Conservation (phyloP, 2,797 vertebrate species). For the Pristis pectinata region DNA sequence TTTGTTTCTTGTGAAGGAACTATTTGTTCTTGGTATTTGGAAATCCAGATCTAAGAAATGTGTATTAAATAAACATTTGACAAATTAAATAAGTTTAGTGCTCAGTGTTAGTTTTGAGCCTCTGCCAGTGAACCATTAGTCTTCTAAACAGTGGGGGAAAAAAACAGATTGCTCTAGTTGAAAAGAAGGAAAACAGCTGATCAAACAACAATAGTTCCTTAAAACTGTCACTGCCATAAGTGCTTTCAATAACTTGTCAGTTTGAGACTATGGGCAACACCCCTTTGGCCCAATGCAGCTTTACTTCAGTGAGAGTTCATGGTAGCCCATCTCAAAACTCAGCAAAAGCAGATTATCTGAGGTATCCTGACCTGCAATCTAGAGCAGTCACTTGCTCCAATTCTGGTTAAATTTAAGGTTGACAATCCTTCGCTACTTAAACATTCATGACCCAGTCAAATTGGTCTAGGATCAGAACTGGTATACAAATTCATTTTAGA, state of each 20-base stretch:
- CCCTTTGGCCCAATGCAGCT: not conserved
- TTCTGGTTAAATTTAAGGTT: not conserved
- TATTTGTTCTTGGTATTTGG: constrained; percentile 1
- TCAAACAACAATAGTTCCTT: not conserved
- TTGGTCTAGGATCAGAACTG: not conserved
- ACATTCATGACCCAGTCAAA: not conserved
- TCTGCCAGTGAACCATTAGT: not conserved
- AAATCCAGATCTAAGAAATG: too few species aligned
- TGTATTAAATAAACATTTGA: not conserved
- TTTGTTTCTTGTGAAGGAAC: not conserved
- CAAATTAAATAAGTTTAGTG: not conserved
- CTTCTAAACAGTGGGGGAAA: not conserved
- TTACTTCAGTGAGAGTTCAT: not conserved
- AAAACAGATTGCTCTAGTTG: not conserved
- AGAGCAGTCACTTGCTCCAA: not conserved
- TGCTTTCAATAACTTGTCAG: not conserved
- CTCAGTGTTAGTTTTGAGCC: not conserved
- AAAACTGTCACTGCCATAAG: not conserved
- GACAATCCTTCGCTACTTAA: not conserved
- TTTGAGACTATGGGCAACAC: not conserved
- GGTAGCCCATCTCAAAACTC: not conserved
- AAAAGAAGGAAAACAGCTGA: not conserved
- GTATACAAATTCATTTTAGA: not conserved
- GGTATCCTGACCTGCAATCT: not conserved
- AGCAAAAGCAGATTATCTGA: not conserved